Conservation (phyloP, 2,797 vertebrate species). For the Enteromius viviparus region DNA sequence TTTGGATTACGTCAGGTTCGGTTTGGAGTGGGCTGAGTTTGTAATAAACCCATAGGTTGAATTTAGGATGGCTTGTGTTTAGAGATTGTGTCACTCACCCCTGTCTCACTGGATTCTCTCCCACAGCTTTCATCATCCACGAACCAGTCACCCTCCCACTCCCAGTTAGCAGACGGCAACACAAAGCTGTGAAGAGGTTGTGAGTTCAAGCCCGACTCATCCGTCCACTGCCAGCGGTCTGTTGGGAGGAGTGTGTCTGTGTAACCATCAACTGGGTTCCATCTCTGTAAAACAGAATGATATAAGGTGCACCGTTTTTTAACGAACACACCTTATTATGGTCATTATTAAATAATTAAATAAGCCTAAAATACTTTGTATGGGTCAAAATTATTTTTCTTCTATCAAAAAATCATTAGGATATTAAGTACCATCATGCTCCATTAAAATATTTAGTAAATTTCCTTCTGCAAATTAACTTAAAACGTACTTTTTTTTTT, state of each 20-base stretch:
- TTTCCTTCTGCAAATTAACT: too few relatives aligned
- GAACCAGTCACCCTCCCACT: slow-evolving; percentile 99
- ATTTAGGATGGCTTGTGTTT: background rate
- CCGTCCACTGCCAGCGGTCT: slow-evolving; percentile 98
- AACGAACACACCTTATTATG: background rate
- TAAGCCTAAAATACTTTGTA: too few relatives aligned
- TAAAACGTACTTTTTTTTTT: too few relatives aligned
- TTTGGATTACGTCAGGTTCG: too few relatives aligned
- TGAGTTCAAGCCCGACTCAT: slow-evolving; percentile 87
- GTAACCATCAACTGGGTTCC: slow-evolving; percentile 97
- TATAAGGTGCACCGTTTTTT: background rate
- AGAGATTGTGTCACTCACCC: slow-evolving; percentile 82
- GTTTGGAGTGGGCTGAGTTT: too few relatives aligned
- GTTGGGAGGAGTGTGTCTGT: slow-evolving; percentile 94
- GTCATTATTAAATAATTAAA: too few relatives aligned
- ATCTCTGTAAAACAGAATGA: slow-evolving; percentile 79
- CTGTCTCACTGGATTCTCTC: slow-evolving; percentile 92
- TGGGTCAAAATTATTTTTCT: too few relatives aligned
- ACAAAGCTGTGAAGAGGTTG: slow-evolving; percentile 89
- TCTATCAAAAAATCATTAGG: too few relatives aligned
- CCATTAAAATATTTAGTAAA: too few relatives aligned
- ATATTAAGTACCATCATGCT: too few relatives aligned
- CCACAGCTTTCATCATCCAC: slow-evolving; percentile 97
- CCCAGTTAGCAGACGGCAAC: slow-evolving; percentile 91
- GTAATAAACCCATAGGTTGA: too few relatives aligned